Evolutionary conservation across 2,113 vertebrate genomes (phyloP), one percentile per base, ranked within the genome.

Genomic region (Mugil cephalus): DNA sequence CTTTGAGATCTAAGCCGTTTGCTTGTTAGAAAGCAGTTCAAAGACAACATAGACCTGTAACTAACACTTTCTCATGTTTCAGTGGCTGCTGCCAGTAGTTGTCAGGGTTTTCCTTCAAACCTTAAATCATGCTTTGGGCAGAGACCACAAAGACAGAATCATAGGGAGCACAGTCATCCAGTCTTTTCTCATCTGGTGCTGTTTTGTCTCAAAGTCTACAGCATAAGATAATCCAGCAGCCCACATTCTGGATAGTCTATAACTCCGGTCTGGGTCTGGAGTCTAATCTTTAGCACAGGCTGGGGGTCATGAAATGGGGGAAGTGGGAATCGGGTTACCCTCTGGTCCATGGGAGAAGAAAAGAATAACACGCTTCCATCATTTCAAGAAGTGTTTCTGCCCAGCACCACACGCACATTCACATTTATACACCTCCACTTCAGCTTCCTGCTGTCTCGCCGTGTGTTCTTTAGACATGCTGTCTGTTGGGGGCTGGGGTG

Each of bases 331-430:
- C 69, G 4, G 40, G 69, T 90, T 90, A 77, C 89, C 51, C 45
- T 77, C 62, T 21, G 69, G 71, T 77, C 71, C 54, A 59, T 56
- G 75, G 43, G 53, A 61, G 68, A 73, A 78, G 77, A 87, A 84
- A 91, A 90, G 85, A 88, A 94, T 90, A 90, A 89, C 87, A 92
- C 46, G 71, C 68, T 68, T 89, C 78, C 75, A 88, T 92, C 83
- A 87, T 78, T 85, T 74, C 15, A 60, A 47, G 65, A 58, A 74
- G 68, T 72, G 73, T 62, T 61, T 67, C 75, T 78, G 48, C 58
- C 67, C 15, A 39, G 48, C 62, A 63, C 24, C 36, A 46, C 67
- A 53, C 50, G n/a, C 65, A 38, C 36, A 8, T n/a, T n/a, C 53
- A 38, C 30, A 38, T 48, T 54, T 10, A 36, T 24, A 46, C 83